Conservation (phyloP, 2,113 vertebrate species). For the Charina bottae region DNA sequence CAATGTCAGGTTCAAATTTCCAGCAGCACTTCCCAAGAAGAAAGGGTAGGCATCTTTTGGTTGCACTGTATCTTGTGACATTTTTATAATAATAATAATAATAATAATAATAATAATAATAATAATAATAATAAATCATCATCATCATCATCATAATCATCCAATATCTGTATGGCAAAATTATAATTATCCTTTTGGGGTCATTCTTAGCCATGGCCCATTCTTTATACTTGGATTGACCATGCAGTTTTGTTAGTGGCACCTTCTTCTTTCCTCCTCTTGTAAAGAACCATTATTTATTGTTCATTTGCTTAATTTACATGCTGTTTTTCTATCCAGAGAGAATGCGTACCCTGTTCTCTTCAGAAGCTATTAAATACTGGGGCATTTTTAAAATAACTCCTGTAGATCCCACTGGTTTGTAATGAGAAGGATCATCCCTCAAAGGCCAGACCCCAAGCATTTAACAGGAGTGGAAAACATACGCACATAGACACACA, state of each 20-base stretch:
- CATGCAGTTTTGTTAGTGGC: background rate
- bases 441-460: background rate
- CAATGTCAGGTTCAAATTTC: conserved; percentile 74
- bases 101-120: too few relatives aligned
- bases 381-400: background rate
- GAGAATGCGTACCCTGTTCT: background rate
- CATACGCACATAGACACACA: too few relatives aligned
- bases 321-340: background rate
- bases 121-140: too few relatives aligned
- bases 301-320: background rate
- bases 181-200: background rate
- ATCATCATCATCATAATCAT: too few relatives aligned
- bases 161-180: background rate
- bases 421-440: background rate
- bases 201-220: background rate
- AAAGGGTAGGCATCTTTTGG: conserved; percentile 66
- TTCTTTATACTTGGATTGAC: background rate
- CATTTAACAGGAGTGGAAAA: background rate
- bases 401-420: background rate
- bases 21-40: conserved; percentile 34
- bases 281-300: background rate
- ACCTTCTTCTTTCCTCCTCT: background rate
- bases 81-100: background rate
- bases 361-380: background rate
- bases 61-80: background rate